These are phyloP conservation scores for Zosterops lateralis DNA, from an alignment of 2,113 vertebrate genomes.

Conservation along the genomic window DNA sequence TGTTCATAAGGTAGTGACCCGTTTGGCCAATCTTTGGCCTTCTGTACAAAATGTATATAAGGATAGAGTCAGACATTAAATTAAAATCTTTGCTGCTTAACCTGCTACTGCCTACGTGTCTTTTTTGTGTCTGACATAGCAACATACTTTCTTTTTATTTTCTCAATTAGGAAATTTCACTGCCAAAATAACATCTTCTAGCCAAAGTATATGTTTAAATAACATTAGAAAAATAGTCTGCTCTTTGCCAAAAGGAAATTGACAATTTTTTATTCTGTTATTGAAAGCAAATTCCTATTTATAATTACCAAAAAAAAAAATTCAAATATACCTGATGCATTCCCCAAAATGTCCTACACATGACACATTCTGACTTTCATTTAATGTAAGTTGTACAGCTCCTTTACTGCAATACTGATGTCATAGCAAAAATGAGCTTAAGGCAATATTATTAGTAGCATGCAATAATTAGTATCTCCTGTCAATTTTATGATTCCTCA, in stretches of 20 bases:
- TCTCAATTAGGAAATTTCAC: not conserved
- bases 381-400: not conserved
- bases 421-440: not conserved
- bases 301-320: not conserved
- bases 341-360: not conserved
- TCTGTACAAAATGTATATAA: too few species aligned
- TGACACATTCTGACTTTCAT: not conserved
- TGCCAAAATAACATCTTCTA: not conserved
- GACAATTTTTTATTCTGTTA: not conserved
- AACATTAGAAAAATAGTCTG: not conserved
- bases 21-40: too few species aligned
- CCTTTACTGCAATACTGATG: not conserved
- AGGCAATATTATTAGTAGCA: not conserved
- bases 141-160: not conserved
- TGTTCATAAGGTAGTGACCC: too few species aligned
- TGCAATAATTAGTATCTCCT: not conserved
- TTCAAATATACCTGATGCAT: not conserved
- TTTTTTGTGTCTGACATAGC: too few species aligned
- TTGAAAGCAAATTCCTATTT: not conserved
- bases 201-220: not conserved
- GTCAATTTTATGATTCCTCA: not conserved
- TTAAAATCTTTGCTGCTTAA: too few species aligned
- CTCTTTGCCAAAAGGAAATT: not conserved
- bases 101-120: too few species aligned
- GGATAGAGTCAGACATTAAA: too few species aligned